Percentiles rank a stretch among this genome's conserved stretches.
phyloP scores from a whole-genome alignment of 2,797 vertebrate species.

The Luscinia megarhynchos region DNA sequence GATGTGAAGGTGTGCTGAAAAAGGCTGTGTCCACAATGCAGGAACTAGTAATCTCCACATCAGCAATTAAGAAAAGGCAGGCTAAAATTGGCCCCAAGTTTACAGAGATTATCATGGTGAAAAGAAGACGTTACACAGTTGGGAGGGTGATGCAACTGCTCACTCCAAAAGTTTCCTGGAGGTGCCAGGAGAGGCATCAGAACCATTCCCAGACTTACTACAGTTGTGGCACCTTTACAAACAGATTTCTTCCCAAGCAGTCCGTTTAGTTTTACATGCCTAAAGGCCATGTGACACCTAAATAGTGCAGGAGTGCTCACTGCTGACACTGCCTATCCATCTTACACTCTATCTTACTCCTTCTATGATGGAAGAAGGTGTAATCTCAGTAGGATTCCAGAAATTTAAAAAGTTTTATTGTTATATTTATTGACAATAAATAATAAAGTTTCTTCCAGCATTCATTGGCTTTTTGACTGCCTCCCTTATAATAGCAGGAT shows the following conservation, averaged over 20 bases:
- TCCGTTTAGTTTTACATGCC: neutral
- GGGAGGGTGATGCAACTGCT: neutral
- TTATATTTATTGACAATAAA: neutral
- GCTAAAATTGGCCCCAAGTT: neutral
- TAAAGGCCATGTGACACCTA: neutral
- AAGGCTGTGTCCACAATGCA: neutral
- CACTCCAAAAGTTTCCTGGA: neutral
- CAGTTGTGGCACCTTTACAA: neutral
- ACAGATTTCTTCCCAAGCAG: neutral
- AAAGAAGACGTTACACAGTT: neutral
- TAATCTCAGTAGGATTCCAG: neutral
- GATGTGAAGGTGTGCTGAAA: rapidly evolving
- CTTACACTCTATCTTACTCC: neutral
- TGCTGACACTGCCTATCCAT: neutral
- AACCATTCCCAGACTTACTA: neutral
- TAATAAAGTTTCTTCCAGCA: neutral
- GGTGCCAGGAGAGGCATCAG: neutral
- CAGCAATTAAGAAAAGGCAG: neutral
- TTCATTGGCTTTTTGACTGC: neutral
- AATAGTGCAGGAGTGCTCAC: neutral
- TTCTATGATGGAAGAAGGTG: neutral
- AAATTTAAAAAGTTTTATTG: neutral
- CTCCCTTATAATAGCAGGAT: neutral
- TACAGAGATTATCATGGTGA: neutral
- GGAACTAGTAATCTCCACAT: neutral